These are phyloP conservation scores for Elegia similella DNA, from an alignment of 2,888 invertebrate species.

Conservation along the genomic window DNA sequence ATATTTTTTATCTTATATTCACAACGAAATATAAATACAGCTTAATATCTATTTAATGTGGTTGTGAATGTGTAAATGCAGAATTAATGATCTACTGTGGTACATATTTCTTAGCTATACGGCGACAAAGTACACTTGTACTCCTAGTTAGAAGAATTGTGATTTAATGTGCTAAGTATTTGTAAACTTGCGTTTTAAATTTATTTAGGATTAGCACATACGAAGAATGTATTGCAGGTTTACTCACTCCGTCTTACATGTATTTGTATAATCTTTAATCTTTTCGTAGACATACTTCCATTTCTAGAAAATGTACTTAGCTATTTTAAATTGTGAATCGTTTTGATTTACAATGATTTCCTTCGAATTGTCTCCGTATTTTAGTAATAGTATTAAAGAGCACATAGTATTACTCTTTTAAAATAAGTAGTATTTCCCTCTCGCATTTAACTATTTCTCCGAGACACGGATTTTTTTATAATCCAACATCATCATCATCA, in stretches of 20 bases:
- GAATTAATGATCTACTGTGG: constrained; percentile 35
- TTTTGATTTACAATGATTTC: constrained; percentile 1
- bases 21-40: constrained; percentile 45
- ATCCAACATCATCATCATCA: too few relatives aligned
- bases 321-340: constrained; percentile 23
- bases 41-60: constrained; percentile 43
- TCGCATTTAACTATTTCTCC: not conserved
- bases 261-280: not conserved
- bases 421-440: constrained; percentile 9
- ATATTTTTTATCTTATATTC: constrained; percentile 42
- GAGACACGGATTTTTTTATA: not conserved
- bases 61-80: constrained; percentile 57
- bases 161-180: constrained; percentile 47
- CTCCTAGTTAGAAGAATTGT: constrained; percentile 53
- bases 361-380: not conserved
- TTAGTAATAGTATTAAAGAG: constrained; percentile 16
- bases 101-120: constrained; percentile 38
- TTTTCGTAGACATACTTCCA: constrained; percentile 3
- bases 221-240: constrained; percentile 28
- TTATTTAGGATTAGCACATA: constrained; percentile 35
- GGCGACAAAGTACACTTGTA: constrained; percentile 49
- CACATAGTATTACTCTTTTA: constrained; percentile 9
- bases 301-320: constrained; percentile 16
- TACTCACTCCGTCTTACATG: constrained; percentile 45
- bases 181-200: constrained; percentile 41